Percentiles rank a stretch among this genome's conserved stretches.
Conservation (phyloP, 2,888 invertebrate genomes). For the Chloroclysta siterata region DNA sequence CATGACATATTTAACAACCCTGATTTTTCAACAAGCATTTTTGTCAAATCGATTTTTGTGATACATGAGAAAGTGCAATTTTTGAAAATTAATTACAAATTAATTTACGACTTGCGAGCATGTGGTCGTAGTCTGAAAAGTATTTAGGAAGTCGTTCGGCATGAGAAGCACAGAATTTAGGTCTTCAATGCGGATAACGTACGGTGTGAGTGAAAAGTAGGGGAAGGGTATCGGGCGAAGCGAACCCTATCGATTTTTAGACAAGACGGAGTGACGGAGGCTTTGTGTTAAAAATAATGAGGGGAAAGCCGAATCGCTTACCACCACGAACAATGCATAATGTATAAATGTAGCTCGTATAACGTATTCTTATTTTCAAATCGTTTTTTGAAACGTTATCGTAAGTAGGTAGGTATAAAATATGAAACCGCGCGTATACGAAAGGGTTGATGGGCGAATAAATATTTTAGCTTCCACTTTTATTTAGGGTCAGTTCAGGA, state of each 20-base stretch:
- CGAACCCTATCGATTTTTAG: slow-evolving; percentile 62
- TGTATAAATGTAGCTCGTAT: slow-evolving; percentile 18
- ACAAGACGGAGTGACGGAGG: slow-evolving; percentile 32
- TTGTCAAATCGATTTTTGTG: neutral
- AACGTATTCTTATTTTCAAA: slow-evolving; percentile 22
- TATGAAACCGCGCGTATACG: slow-evolving; percentile 23
- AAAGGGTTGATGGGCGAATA: slow-evolving; percentile 19
- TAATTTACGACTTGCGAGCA: too few species aligned
- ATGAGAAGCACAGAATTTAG: slow-evolving; percentile 14
- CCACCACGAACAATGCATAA: slow-evolving; percentile 39
- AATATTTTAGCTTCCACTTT: slow-evolving; percentile 23
- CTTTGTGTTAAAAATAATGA: slow-evolving; percentile 55
- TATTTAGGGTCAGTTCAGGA: slow-evolving; percentile 12
- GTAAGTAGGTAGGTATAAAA: slow-evolving; percentile 11
- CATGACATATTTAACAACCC: too few species aligned
- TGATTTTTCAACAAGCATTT: neutral
- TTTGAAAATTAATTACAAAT: neutral
- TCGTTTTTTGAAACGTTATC: slow-evolving; percentile 19
- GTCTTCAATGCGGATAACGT: slow-evolving; percentile 30
- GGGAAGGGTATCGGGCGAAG: slow-evolving; percentile 24
- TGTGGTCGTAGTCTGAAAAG: neutral
- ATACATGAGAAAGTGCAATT: neutral
- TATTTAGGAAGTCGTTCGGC: neutral
- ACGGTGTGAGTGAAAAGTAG: slow-evolving; percentile 24
- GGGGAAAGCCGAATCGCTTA: slow-evolving; percentile 41